A percentile compares a stretch with the other conserved stretches of the same genome.
phyloP scores from a whole-genome alignment of 2,888 invertebrate species.

The Rutpela maculata region DNA sequence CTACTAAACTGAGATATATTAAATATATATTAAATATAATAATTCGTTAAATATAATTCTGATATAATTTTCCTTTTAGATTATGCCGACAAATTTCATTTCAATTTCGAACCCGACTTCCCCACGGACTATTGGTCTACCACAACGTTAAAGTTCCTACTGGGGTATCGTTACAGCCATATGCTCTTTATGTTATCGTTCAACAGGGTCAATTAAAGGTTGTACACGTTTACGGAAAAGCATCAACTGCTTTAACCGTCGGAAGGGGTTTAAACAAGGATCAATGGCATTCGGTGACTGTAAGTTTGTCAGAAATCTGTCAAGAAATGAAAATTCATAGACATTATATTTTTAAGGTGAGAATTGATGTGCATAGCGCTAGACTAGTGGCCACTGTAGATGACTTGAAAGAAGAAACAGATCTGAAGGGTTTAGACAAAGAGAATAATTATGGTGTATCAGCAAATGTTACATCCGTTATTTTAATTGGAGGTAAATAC shows the following conservation, averaged over 20 bases:
- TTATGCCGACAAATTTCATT: conserved; percentile 92
- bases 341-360: conserved; percentile 73
- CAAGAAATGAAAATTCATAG: neutral
- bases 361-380: conserved; percentile 91
- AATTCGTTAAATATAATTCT: too few species aligned
- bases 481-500: conserved; percentile 87
- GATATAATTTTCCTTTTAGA: conserved; percentile 74
- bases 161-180: conserved; percentile 86
- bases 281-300: conserved; percentile 92
- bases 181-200: conserved; percentile 92
- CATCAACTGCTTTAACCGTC: conserved; percentile 88
- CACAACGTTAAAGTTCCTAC: conserved; percentile 93
- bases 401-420: conserved; percentile 86
- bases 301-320: conserved; percentile 66
- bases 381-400: conserved; percentile 91
- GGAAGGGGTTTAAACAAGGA: conserved; percentile 92
- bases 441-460: conserved; percentile 91
- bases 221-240: conserved; percentile 93
- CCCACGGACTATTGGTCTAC: conserved; percentile 91
- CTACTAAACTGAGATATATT: too few species aligned
- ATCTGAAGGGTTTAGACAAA: conserved; percentile 87
- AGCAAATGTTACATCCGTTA: conserved; percentile 90
- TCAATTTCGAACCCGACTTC: conserved; percentile 90
- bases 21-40: too few species aligned
- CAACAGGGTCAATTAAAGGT: conserved; percentile 95